Evolutionary conservation across 1,140 invertebrate species (phyloP), one percentile per base, ranked within the genome.

Genomic region (Drosophila watanabei): DNA sequence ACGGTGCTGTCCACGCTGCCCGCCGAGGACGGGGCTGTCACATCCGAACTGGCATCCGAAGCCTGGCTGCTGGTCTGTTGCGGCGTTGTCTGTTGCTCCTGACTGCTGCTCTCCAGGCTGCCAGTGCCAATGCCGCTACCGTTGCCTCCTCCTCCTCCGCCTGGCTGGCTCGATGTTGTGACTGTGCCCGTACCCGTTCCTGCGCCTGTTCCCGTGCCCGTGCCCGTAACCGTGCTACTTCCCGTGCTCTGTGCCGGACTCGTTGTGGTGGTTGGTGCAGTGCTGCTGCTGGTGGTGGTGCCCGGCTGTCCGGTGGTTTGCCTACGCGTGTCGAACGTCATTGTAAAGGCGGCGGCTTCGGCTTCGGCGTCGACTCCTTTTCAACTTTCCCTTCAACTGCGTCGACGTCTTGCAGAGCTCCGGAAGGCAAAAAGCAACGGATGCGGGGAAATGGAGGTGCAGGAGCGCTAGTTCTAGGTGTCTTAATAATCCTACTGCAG

Each of bases 251-350:
- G 78, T 14, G 60, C 72, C 28, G 82, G 82, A 75, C 76, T 83
- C 43, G 81, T 82, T 41, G 83, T 75, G 24, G 83, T 75, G n/a
- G 79, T 75, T 8, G 79, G 41, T 33, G 62, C 62, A 48, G 72
- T 82, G 45, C 45, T 75, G 63, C 48, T 75, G 49, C 14, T 64
- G 73, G 35, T 84, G 65, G 85, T 81, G 59, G 72, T 89, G 68
- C 77, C 73, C 76, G 86, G 72, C 69, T 79, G 77, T 52, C 84
- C 83, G 60, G 83, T 79, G 65, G 73, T 80, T 61, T 79, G 84
- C 59, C 91, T 80, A 60, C 91, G 87, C 49, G 91, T 92, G 79
- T 92, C 91, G 80, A 92, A 92, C 77, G 91, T 92, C 91, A 92
- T 92, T 70, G 57, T 72, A 60, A 57, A 56, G 64, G 28, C 11